Evolutionary conservation across 1,140 invertebrate species (phyloP), one percentile per base, ranked within the genome.

Genomic region (Bombus consobrinus): DNA sequence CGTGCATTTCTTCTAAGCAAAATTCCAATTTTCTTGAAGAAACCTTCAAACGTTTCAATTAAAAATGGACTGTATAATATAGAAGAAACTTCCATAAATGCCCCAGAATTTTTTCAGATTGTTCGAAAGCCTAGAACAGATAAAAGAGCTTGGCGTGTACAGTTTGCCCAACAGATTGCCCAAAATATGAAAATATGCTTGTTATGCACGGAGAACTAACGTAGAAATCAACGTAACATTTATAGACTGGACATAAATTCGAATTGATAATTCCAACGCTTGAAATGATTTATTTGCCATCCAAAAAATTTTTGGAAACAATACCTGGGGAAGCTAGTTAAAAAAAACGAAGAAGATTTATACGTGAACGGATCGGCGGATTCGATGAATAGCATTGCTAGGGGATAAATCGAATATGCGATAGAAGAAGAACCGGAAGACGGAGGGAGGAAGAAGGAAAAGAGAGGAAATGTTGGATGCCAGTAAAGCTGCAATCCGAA

Each of bases 401-500:
- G 1, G 15, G 15, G 15, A 68, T n/a, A 47, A 76, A 75, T 83
- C 47, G 53, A 74, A 47, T 68, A 76, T 76, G 39, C 53, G 39
- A 64, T 43, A 72, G 32, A 62, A 74, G 37, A 41, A n/a, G 34
- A 62, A 3, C 3, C 1, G 25, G 18, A 80, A 64, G 32, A n/a
- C 18, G 6, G 18, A n/a, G 18, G 18, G 25, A 37, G 28, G 57
- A 43, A 41, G 4, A 2, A 78, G 18, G 9, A 34, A 59, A 34
- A 1, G 18, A 9, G 28, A 15, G 28, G 41, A 47, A 82, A 69
- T 62, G 41, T 3, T 64, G 71, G 59, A 43, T 37, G 83, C 47
- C 72, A 62, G 53, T 59, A 34, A 28, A 57, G 9, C 64, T 73
- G 71, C 15, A 59, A 59, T 69, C 53, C 41, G 59, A 77, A 81